Evolutionary conservation across 2,888 invertebrate species (phyloP).

Genomic region (Pimpla rufipes): DNA sequence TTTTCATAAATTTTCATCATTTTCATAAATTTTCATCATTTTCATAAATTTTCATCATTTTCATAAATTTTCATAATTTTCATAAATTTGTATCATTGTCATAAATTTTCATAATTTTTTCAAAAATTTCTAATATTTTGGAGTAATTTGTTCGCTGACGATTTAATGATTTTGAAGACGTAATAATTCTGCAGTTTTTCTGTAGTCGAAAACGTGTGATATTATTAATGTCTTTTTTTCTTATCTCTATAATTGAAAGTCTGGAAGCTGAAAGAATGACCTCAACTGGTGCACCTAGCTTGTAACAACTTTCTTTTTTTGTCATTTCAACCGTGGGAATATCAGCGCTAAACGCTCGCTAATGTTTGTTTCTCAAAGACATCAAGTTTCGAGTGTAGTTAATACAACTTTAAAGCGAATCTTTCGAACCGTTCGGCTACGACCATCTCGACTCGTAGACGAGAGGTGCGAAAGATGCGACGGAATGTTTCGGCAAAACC

Average conservation of each 20-base stretch:
- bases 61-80: too few species aligned
- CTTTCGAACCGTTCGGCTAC: conserved; percentile 31
- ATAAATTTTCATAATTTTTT: too few species aligned
- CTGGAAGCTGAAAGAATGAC: not conserved
- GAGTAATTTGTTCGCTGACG: too few species aligned
- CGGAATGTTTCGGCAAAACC: conserved; percentile 82
- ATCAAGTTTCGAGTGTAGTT: conserved; percentile 40
- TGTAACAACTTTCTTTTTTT: conserved; percentile 4
- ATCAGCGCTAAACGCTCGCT: conserved; percentile 42
- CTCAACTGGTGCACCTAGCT: conserved; percentile 7
- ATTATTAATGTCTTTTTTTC: too few species aligned
- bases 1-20: too few species aligned
- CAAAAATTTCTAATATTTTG: too few species aligned
- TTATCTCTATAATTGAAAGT: not conserved
- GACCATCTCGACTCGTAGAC: not conserved
- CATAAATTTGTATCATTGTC: too few species aligned
- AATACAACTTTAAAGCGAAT: conserved; percentile 39
- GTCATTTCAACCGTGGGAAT: not conserved
- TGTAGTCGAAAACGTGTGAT: too few species aligned
- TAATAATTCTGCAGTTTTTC: too few species aligned
- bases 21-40: too few species aligned
- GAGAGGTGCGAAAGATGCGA: conserved; percentile 63
- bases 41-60: too few species aligned
- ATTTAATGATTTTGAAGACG: too few species aligned
- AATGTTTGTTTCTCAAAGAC: conserved; percentile 14